Percentiles rank a stretch among this genome's conserved stretches.
Evolutionary conservation across 2,113 vertebrate genomes (phyloP).

Genomic region (Patagioenas fasciata): DNA sequence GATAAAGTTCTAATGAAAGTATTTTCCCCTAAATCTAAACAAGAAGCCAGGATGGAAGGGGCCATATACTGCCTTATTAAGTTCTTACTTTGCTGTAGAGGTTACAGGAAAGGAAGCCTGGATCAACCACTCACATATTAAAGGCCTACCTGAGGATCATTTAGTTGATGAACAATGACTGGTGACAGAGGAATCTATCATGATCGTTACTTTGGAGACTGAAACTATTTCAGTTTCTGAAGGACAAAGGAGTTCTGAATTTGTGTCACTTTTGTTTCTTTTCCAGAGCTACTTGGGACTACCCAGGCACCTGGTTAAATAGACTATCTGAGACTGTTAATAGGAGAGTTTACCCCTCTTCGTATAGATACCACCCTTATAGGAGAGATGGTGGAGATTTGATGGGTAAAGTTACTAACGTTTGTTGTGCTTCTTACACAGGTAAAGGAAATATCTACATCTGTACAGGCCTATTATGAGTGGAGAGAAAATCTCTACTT

Average conservation of each 20-base stretch:
- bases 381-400: neutral
- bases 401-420: rapidly evolving
- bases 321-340: neutral
- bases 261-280: neutral
- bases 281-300: neutral
- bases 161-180: neutral
- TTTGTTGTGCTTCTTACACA: rapidly evolving
- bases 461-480: neutral
- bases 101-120: neutral
- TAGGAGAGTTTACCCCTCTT: neutral
- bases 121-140: neutral
- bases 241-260: neutral
- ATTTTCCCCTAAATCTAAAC: neutral
- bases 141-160: neutral
- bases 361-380: neutral
- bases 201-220: rapidly evolving
- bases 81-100: neutral
- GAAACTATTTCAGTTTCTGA: neutral
- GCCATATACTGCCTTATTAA: neutral
- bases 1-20: neutral
- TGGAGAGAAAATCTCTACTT: neutral
- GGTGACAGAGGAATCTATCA: neutral
- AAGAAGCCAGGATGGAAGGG: neutral
- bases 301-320: neutral
- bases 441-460: neutral